Evolutionary conservation across 2,113 vertebrate genomes (phyloP).

Genomic region (Stegostoma tigrinum): DNA sequence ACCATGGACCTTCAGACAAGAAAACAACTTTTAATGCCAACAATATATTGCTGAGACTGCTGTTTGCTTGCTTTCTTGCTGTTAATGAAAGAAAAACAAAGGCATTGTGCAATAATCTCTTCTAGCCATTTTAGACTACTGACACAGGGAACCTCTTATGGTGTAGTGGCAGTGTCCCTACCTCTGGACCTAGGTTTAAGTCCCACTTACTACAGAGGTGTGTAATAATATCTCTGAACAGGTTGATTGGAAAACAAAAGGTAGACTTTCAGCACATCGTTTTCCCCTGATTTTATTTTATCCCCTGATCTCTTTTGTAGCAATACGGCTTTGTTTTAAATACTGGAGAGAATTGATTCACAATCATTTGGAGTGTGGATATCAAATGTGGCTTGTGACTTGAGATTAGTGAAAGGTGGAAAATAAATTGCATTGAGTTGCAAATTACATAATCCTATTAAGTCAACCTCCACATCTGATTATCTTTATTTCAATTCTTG

Average conservation of each 20-base stretch:
- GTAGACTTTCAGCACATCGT: neutral
- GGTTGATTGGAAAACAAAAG: too few relatives aligned
- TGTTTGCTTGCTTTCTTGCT: neutral
- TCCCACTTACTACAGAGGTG: too few relatives aligned
- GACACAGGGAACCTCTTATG: too few relatives aligned
- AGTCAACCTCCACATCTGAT: neutral
- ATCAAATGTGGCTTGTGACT: neutral
- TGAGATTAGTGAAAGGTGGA: neutral
- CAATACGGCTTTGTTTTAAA: neutral
- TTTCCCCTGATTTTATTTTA: neutral
- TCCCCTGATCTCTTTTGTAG: neutral
- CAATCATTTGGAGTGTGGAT: neutral
- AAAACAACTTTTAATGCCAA: neutral
- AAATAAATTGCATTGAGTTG: neutral
- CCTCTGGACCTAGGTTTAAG: too few relatives aligned
- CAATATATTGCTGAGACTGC: neutral
- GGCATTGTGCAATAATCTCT: neutral
- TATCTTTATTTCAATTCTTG: neutral
- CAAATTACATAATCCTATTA: neutral
- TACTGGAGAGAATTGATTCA: too few relatives aligned
- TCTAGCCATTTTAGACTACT: neutral
- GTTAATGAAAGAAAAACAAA: neutral
- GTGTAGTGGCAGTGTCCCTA: too few relatives aligned
- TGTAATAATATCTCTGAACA: too few relatives aligned
- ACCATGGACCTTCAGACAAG: neutral